Conservation (phyloP, 2,888 invertebrate species). For the Teleogryllus oceanicus region DNA sequence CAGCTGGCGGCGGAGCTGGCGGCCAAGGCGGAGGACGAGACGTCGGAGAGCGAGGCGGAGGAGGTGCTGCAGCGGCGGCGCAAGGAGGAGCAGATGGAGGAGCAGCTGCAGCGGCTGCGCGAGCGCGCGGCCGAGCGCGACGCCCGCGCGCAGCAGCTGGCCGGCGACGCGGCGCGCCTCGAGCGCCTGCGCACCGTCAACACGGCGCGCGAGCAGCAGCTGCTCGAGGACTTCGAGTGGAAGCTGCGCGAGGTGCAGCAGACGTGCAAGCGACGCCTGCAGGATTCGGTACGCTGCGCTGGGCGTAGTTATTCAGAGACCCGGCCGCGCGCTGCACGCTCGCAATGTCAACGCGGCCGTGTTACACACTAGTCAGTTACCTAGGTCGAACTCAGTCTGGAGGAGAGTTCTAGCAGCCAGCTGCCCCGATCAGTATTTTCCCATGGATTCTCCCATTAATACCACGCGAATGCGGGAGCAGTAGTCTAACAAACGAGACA, state of each 20-base stretch:
- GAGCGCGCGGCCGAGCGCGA: slow-evolving; percentile 51
- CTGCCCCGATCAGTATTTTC: too few species aligned
- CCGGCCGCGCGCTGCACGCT: too few species aligned
- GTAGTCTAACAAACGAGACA: too few species aligned
- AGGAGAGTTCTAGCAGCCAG: too few species aligned
- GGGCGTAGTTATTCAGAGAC: too few species aligned
- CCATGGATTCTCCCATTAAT: too few species aligned
- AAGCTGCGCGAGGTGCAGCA: slow-evolving; percentile 73
- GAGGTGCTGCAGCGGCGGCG: slow-evolving; percentile 27
- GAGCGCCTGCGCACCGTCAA: slow-evolving; percentile 65
- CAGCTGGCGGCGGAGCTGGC: slow-evolving; percentile 58
- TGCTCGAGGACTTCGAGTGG: slow-evolving; percentile 80
- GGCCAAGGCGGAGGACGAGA: slow-evolving; percentile 44
- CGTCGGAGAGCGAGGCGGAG: slow-evolving; percentile 26
- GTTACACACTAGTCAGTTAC: too few species aligned
- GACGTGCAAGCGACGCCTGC: slow-evolving; percentile 59
- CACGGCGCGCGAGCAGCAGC: slow-evolving; percentile 64
- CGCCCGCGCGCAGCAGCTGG: slow-evolving; percentile 46
- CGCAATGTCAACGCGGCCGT: too few species aligned
- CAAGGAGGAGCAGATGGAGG: slow-evolving; percentile 31
- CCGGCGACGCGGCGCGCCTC: slow-evolving; percentile 43
- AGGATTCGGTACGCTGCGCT: slow-evolving; percentile 46
- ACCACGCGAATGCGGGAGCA: too few species aligned
- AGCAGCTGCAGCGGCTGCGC: slow-evolving; percentile 48
- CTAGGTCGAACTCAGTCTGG: too few species aligned